Conservation (phyloP, 2,113 vertebrate species). For the Nettapus auritus region DNA sequence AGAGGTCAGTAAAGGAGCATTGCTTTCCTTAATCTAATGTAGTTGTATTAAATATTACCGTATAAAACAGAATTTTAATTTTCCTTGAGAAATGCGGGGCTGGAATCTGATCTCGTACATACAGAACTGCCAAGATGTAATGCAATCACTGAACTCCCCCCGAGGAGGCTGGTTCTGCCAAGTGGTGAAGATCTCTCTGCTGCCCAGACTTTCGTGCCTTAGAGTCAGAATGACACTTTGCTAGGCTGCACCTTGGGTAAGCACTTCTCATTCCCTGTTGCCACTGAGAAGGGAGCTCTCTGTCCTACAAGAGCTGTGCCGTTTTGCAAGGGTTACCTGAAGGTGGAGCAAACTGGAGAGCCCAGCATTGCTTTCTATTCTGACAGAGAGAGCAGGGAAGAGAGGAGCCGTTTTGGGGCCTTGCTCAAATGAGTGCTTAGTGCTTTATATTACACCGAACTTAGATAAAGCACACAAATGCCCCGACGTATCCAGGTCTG, state of each 20-base stretch:
- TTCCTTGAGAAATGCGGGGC: slow-evolving; percentile 29
- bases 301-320: neutral
- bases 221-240: neutral
- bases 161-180: neutral
- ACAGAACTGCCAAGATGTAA: neutral
- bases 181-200: neutral
- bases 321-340: neutral
- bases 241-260: neutral
- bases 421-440: neutral
- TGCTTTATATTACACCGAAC: neutral
- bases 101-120: neutral
- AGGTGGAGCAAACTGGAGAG: neutral
- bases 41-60: slow-evolving; percentile 43
- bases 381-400: neutral
- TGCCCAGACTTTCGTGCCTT: neutral
- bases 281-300: neutral
- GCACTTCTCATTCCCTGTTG: neutral
- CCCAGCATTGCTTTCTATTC: neutral
- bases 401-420: accelerated
- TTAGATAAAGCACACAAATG: neutral
- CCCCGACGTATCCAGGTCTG: neutral
- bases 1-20: slow-evolving; percentile 49
- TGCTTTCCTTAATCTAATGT: slow-evolving; percentile 45
- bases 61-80: slow-evolving; percentile 51
- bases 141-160: neutral